These are phyloP conservation scores for Panthera uncia DNA, from an alignment of 2,113 vertebrate genomes.

Conservation along the genomic window DNA sequence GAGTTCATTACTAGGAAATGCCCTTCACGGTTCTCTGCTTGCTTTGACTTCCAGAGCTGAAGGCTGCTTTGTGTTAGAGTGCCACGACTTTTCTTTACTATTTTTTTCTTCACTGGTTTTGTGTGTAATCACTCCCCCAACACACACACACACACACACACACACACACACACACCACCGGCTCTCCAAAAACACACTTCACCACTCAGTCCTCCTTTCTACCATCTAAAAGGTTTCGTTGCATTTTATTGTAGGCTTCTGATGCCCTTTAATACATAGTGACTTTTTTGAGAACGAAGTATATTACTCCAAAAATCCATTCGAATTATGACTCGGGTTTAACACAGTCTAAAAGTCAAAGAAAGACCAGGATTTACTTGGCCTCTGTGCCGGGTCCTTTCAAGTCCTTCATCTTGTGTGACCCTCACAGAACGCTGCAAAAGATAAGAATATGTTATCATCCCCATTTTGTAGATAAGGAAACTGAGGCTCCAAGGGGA, in stretches of 20 bases:
- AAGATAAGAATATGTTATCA: background rate
- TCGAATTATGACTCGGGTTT: background rate
- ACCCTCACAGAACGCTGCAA: background rate
- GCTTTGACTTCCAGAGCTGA: background rate
- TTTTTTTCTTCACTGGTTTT: background rate
- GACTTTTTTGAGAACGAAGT: conserved; percentile 12
- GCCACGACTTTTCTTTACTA: background rate
- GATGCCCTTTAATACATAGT: background rate
- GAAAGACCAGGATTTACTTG: background rate
- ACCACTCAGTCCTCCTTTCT: background rate
- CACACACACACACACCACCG: background rate
- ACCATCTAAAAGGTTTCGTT: background rate
- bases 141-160: too few relatives aligned
- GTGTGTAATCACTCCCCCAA: background rate
- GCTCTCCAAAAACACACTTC: background rate
- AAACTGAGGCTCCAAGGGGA: background rate
- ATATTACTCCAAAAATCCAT: background rate
- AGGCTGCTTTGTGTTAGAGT: background rate
- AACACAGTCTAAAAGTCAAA: background rate
- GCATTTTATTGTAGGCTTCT: conserved; percentile 20
- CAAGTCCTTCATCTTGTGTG: background rate
- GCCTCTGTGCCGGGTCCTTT: background rate
- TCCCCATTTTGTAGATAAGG: conserved; percentile 9
- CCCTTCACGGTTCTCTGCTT: background rate
- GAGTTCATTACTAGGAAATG: background rate